Conservation (phyloP, 1,140 invertebrate genomes). For the Brachionus rotundiformis region DNA sequence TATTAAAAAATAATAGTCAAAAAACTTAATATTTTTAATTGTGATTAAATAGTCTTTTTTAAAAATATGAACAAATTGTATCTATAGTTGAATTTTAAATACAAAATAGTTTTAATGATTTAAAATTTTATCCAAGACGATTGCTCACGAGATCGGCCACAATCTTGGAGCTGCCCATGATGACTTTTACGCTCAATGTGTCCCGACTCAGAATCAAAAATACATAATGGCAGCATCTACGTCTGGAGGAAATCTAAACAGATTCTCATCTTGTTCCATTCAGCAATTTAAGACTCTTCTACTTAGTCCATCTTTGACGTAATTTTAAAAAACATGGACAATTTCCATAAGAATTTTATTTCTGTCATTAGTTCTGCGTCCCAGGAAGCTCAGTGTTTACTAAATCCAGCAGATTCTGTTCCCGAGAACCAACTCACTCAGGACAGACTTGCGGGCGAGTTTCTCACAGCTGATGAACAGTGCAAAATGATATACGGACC, state of each 20-base stretch:
- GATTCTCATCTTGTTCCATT: slow-evolving; percentile 48
- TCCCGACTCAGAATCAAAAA: not conserved
- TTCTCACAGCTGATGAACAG: slow-evolving; percentile 30
- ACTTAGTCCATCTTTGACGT: not conserved
- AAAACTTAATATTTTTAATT: no score
- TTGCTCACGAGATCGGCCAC: slow-evolving; percentile 46
- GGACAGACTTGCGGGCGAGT: not conserved
- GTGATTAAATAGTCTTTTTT: no score
- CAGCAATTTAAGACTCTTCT: not conserved
- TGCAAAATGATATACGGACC: slow-evolving; percentile 44
- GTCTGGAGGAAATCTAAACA: not conserved
- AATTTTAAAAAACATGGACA: no score
- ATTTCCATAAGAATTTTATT: no score
- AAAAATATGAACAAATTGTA: no score
- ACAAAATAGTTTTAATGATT: not conserved
- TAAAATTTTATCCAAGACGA: not conserved
- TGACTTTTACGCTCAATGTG: not conserved
- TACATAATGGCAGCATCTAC: slow-evolving; percentile 25
- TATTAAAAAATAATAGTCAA: no score
- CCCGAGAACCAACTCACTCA: not conserved
- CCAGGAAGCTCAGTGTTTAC: not conserved
- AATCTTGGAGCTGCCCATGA: slow-evolving; percentile 3
- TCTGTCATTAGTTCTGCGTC: not conserved
- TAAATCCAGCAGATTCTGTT: not conserved
- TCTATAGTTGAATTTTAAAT: no score